These are phyloP conservation scores for Brachyptera risi DNA, from an alignment of 2,888 invertebrate genomes.

Conservation along the genomic window DNA sequence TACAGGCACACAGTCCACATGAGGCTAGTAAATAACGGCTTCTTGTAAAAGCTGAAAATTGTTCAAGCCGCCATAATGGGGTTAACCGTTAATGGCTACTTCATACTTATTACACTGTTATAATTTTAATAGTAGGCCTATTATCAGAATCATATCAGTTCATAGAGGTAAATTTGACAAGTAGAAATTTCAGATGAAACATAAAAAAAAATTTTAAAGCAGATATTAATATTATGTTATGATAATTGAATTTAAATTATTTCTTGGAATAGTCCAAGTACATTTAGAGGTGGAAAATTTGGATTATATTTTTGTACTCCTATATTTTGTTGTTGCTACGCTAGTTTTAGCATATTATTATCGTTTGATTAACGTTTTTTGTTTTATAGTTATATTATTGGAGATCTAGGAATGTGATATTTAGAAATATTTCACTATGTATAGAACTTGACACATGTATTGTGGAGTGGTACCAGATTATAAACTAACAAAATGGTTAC, in stretches of 20 bases:
- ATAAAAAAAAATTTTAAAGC: slow-evolving; percentile 2
- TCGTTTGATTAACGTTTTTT: not conserved
- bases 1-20: slow-evolving; percentile 33
- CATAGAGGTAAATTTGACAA: slow-evolving; percentile 15
- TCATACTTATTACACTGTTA: slow-evolving; percentile 5
- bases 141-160: slow-evolving; percentile 13
- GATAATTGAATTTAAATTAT: not conserved
- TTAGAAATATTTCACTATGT: not conserved
- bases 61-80: not conserved
- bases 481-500: too few species aligned
- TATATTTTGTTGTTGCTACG: slow-evolving; percentile 1
- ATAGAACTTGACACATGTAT: too few species aligned
- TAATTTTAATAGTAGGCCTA: slow-evolving; percentile 14
- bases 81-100: slow-evolving; percentile 11
- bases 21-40: slow-evolving; percentile 25
- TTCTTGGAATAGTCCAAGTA: not conserved
- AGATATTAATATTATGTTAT: not conserved
- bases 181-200: not conserved
- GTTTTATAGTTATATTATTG: too few species aligned
- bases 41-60: slow-evolving; percentile 7
- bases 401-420: not conserved
- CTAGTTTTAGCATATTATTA: not conserved
- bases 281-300: slow-evolving; percentile 15
- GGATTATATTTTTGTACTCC: slow-evolving; percentile 6
- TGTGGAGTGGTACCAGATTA: too few species aligned